These are phyloP conservation scores for Caenorhabditis sp. DNA, from an alignment of 2,888 invertebrate species.

Conservation along the genomic window DNA sequence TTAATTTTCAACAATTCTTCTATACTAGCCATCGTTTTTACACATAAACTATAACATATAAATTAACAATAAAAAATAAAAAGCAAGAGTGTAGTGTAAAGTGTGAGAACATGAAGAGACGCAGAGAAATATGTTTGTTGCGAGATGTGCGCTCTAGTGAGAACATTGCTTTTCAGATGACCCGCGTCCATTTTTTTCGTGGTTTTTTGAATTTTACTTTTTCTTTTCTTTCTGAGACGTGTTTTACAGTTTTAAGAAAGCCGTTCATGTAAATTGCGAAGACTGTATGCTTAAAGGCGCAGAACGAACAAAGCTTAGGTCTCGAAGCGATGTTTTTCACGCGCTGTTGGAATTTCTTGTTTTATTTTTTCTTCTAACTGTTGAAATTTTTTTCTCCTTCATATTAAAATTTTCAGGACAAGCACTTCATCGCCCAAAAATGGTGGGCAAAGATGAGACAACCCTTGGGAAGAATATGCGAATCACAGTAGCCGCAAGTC, in stretches of 20 bases:
- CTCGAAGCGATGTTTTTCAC: too few relatives aligned
- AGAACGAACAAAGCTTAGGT: too few relatives aligned
- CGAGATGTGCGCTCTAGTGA: constrained; percentile 10
- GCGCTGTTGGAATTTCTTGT: too few relatives aligned
- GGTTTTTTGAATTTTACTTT: background rate
- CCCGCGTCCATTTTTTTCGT: constrained; percentile 3
- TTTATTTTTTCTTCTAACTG: too few relatives aligned
- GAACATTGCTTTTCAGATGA: background rate
- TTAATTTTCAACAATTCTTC: constrained; percentile 31
- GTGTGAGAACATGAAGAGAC: background rate
- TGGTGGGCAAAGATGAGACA: background rate
- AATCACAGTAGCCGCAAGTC: constrained; percentile 50
- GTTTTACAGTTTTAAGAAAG: too few relatives aligned
- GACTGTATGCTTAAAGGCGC: too few relatives aligned
- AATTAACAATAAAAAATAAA: too few relatives aligned
- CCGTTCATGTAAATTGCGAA: too few relatives aligned
- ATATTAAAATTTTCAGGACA: too few relatives aligned
- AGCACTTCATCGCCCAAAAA: background rate
- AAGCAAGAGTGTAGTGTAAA: background rate
- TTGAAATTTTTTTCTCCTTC: too few relatives aligned
- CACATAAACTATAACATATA: too few relatives aligned
- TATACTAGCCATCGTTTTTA: constrained; percentile 30
- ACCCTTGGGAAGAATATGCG: constrained; percentile 33
- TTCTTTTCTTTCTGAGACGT: too few relatives aligned
- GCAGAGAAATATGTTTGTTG: background rate